phyloP scores from a whole-genome alignment of 2,888 invertebrate genomes.

The Eudemis profundana region DNA sequence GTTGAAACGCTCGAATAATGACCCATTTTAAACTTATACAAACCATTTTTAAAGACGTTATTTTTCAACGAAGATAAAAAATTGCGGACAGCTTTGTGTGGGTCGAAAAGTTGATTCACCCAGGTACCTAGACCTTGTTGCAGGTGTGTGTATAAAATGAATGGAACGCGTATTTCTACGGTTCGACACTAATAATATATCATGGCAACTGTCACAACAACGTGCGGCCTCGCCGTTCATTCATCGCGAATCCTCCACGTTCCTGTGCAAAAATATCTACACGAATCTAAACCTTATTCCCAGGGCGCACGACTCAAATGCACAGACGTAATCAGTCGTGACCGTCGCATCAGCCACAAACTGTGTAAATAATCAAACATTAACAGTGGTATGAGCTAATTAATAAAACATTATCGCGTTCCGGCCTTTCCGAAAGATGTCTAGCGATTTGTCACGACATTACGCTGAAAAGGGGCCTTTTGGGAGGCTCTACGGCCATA shows the following conservation, averaged over 20 bases:
- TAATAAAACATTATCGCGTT: conserved; percentile 3
- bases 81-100: too few species aligned
- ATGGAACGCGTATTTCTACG: too few species aligned
- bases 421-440: background rate
- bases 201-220: background rate
- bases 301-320: background rate
- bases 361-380: conserved; percentile 16
- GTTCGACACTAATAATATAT: too few species aligned
- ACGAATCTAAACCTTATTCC: background rate
- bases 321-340: background rate
- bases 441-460: background rate
- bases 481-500: background rate
- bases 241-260: background rate
- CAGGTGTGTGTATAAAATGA: too few species aligned
- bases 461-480: background rate
- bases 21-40: too few species aligned
- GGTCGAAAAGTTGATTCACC: too few species aligned
- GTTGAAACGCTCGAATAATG: too few species aligned
- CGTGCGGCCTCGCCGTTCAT: background rate
- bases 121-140: too few species aligned
- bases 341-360: background rate
- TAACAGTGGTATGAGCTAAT: conserved; percentile 4
- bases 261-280: background rate
- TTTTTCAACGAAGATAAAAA: too few species aligned
- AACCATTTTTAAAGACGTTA: too few species aligned